Percentiles rank a stretch among this genome's conserved stretches.
Conservation (phyloP, 2,113 vertebrate species). For the Cercopithecus mona region DNA sequence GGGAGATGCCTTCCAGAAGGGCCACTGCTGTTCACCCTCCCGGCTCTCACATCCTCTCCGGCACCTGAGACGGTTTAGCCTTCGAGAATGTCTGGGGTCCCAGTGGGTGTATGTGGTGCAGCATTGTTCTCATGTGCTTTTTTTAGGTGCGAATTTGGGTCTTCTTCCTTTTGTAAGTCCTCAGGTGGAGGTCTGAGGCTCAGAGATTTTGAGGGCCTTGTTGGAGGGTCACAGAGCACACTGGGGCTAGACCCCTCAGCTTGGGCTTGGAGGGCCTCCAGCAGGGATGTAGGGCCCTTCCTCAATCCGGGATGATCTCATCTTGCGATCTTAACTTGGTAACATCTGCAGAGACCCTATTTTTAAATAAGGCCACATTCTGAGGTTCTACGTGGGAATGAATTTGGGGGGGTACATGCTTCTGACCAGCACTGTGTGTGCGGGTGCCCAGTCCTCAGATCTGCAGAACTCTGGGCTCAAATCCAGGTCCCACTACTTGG, state of each 20-base stretch:
- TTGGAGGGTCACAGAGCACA: not conserved
- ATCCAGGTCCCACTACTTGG: not conserved
- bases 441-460: rapidly evolving
- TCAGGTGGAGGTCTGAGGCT: not conserved
- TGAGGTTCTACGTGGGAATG: not conserved
- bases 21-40: rapidly evolving
- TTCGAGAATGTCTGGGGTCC: not conserved
- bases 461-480: not conserved
- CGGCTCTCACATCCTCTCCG: not conserved
- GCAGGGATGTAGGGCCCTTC: not conserved
- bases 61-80: rapidly evolving
- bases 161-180: not conserved
- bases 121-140: not conserved
- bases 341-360: not conserved
- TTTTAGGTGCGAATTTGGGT: not conserved
- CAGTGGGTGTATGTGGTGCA: rapidly evolving
- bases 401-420: not conserved
- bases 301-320: not conserved
- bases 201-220: not conserved
- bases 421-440: rapidly evolving
- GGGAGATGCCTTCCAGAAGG: not conserved
- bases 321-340: not conserved
- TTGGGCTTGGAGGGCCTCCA: not conserved
- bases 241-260: not conserved
- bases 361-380: not conserved